Conservation (phyloP, 2,797 vertebrate species). For the Rachycentron canadum region DNA sequence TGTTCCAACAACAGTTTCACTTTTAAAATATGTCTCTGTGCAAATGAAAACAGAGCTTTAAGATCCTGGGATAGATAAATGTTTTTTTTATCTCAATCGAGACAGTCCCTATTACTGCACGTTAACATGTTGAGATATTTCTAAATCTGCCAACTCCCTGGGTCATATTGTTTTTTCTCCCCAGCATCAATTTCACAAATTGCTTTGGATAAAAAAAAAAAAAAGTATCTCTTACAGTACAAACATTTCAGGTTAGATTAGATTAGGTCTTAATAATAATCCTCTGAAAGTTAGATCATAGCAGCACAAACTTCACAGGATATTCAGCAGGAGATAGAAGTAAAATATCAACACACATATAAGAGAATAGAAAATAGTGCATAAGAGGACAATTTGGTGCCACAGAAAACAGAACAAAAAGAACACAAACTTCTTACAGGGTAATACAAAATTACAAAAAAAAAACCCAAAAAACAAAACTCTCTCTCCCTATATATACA, state of each 20-base stretch:
- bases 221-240: neutral
- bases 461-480: too few relatives aligned
- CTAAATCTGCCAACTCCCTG: neutral
- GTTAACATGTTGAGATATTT: neutral
- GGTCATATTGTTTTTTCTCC: neutral
- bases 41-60: conserved; percentile 10
- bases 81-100: conserved; percentile 21
- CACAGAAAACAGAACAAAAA: neutral
- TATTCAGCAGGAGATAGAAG: neutral
- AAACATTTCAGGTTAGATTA: conserved; percentile 24
- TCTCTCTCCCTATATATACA: too few relatives aligned
- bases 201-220: neutral
- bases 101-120: neutral
- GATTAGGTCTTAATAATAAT: conserved; percentile 20
- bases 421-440: neutral
- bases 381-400: neutral
- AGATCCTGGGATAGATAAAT: neutral
- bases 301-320: conserved; percentile 2
- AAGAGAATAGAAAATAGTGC: neutral
- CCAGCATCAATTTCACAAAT: conserved; percentile 9
- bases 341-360: neutral
- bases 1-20: neutral
- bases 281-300: conserved; percentile 3
- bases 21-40: neutral
- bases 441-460: neutral